A percentile compares a stretch with the other conserved stretches of the same genome.
Evolutionary conservation across 2,797 vertebrate species (phyloP).

Genomic region (Eidolon dupreanum): DNA sequence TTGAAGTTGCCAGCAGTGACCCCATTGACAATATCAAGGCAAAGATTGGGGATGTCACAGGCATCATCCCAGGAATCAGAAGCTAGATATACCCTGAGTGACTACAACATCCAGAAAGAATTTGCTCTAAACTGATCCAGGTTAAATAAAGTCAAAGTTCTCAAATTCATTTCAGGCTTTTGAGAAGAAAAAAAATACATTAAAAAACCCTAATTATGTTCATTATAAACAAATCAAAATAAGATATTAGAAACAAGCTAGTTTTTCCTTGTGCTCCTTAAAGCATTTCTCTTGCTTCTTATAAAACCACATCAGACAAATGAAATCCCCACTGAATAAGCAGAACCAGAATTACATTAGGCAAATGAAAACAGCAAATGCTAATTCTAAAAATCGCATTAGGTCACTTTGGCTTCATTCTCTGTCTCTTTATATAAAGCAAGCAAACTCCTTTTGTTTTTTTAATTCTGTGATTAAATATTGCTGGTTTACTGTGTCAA

Average conservation of each 20-base stretch:
- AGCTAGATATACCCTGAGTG: background rate
- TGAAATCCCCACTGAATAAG: constrained; percentile 56
- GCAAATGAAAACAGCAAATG: constrained; percentile 50
- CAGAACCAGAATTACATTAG: constrained; percentile 46
- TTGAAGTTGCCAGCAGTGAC: background rate
- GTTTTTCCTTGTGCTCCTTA: background rate
- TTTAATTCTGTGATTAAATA: background rate
- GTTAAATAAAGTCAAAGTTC: background rate
- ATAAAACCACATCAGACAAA: constrained; percentile 75
- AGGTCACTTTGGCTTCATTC: background rate
- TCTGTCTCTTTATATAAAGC: background rate
- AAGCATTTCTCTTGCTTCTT: constrained; percentile 45
- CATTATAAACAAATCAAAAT: background rate
- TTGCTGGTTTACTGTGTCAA: background rate
- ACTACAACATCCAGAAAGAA: background rate
- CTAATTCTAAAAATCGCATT: background rate
- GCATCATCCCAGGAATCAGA: background rate
- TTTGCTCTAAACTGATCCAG: background rate
- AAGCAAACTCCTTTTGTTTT: constrained; percentile 2
- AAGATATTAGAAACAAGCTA: background rate
- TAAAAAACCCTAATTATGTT: background rate
- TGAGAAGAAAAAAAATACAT: background rate
- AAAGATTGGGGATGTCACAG: background rate
- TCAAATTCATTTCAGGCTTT: background rate
- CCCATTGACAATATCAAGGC: background rate